Conservation (phyloP, 2,113 vertebrate genomes). For the Pollachius pollachius region DNA sequence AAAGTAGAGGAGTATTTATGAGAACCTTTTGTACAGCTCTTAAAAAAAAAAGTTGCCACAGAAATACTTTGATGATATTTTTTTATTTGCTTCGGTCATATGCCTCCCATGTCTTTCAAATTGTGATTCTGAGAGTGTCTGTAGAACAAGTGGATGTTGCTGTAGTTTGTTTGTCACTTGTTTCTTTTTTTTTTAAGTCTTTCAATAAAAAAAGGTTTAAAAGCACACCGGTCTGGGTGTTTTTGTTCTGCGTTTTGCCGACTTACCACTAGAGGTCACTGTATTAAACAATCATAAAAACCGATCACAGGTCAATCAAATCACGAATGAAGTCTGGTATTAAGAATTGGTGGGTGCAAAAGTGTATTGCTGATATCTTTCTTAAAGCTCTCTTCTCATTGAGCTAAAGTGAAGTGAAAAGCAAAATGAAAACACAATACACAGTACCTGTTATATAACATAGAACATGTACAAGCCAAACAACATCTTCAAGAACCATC, state of each 20-base stretch:
- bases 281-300: background rate
- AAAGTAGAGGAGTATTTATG: constrained; percentile 82
- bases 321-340: too few relatives aligned
- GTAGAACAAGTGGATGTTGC: constrained; percentile 95
- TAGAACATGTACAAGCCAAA: too few relatives aligned
- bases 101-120: constrained; percentile 84
- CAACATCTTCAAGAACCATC: too few relatives aligned
- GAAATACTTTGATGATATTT: constrained; percentile 82
- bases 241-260: background rate
- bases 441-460: too few relatives aligned
- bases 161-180: constrained; percentile 91
- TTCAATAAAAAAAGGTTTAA: constrained; percentile 86
- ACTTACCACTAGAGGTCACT: constrained; percentile 40
- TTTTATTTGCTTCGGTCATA: constrained; percentile 87
- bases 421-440: too few relatives aligned
- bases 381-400: too few relatives aligned
- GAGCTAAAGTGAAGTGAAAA: too few relatives aligned
- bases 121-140: constrained; percentile 91
- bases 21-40: constrained; percentile 86
- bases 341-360: too few relatives aligned
- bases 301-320: too few relatives aligned
- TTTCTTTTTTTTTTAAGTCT: constrained; percentile 88
- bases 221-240: constrained; percentile 24
- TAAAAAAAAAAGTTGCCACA: constrained; percentile 77
- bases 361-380: too few relatives aligned